Evolutionary conservation across 2,888 invertebrate species (phyloP).

Genomic region (Amphimallon solstitiale): DNA sequence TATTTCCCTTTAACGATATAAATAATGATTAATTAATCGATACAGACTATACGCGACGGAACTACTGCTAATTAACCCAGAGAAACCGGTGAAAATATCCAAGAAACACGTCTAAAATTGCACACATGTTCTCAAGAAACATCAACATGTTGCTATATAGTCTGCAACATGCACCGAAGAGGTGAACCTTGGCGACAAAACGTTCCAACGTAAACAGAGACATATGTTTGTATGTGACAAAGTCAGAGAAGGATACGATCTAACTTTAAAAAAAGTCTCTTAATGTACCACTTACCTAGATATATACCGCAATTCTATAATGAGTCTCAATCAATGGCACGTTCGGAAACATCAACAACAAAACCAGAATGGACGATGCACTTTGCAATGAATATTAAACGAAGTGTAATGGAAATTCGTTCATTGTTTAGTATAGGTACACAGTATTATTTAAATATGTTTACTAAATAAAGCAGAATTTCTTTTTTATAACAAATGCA

Average conservation of each 20-base stretch:
- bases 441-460: too few species aligned
- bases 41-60: not conserved
- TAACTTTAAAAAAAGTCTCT: conserved; percentile 26
- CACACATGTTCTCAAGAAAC: conserved; percentile 8
- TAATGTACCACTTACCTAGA: conserved; percentile 47
- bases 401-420: conserved; percentile 3
- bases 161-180: not conserved
- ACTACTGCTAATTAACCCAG: not conserved
- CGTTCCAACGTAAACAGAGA: not conserved
- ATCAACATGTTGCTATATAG: too few species aligned
- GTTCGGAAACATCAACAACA: conserved; percentile 3
- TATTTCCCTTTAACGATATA: not conserved
- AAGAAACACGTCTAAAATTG: conserved; percentile 13
- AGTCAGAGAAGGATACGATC: conserved; percentile 24
- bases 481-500: not conserved
- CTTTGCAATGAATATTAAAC: conserved; percentile 7
- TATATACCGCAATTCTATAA: conserved; percentile 33
- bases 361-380: conserved; percentile 5
- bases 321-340: conserved; percentile 22
- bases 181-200: conserved; percentile 16
- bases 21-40: not conserved
- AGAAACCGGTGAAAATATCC: conserved; percentile 1
- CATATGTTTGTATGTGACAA: conserved; percentile 19
- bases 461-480: too few species aligned
- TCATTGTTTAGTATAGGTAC: not conserved